A percentile compares a stretch with the other conserved stretches of the same genome.
Evolutionary conservation across 1,140 invertebrate species (phyloP).

Genomic region (Proctacanthus coquilletti): DNA sequence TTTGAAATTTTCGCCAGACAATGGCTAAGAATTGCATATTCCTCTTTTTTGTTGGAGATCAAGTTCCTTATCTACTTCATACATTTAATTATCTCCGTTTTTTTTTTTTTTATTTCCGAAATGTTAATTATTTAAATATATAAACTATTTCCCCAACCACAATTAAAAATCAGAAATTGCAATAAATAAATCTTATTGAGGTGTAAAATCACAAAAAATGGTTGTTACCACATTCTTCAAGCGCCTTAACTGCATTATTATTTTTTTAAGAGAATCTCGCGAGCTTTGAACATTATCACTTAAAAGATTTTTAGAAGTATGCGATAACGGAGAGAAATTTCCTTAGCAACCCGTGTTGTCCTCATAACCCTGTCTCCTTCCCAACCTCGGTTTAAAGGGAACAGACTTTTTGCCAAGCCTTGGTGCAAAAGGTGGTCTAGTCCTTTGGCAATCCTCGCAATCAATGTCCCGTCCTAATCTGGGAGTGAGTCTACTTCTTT

Average conservation of each 20-base stretch:
- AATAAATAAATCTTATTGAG: too few relatives aligned
- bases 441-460: not conserved
- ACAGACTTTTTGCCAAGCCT: not conserved
- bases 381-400: not conserved
- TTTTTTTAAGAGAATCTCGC: not conserved
- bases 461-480: constrained; percentile 1
- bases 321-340: not conserved
- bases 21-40: too few relatives aligned
- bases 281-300: not conserved
- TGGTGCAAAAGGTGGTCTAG: constrained; percentile 2
- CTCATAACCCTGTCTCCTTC: not conserved
- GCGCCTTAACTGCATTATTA: not conserved
- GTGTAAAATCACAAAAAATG: too few relatives aligned
- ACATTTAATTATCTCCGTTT: too few relatives aligned
- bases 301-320: not conserved
- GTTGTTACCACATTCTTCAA: too few relatives aligned
- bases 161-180: too few relatives aligned
- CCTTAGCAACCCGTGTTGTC: not conserved
- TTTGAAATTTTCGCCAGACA: too few relatives aligned
- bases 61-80: too few relatives aligned
- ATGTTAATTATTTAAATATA: too few relatives aligned
- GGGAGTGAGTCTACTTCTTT: constrained; percentile 2
- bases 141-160: too few relatives aligned
- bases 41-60: too few relatives aligned
- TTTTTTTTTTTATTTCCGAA: too few relatives aligned